phyloP scores from a whole-genome alignment of 2,888 invertebrate species.

The Caenorhabditis panamensis region DNA sequence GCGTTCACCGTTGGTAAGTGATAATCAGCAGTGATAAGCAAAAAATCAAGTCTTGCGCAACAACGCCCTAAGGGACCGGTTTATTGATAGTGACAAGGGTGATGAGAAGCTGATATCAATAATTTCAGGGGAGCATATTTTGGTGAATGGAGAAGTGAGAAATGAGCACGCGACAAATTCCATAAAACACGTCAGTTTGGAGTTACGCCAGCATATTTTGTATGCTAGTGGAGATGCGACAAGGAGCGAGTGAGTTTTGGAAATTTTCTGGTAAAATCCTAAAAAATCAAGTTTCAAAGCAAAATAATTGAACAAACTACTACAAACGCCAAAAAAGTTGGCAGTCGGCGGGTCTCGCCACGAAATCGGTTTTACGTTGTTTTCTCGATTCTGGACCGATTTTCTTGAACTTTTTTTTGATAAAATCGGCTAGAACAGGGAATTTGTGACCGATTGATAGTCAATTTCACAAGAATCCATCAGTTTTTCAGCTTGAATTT shows the following conservation, averaged over 20 bases:
- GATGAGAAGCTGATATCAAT: not conserved
- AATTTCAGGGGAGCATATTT: constrained; percentile 64
- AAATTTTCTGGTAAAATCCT: too few relatives aligned
- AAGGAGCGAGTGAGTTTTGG: constrained; percentile 60
- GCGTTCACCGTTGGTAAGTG: constrained; percentile 62
- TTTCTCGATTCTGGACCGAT: too few relatives aligned
- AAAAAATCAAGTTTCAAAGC: too few relatives aligned
- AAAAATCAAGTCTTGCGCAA: constrained; percentile 1
- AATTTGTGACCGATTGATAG: too few relatives aligned
- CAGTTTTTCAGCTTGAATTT: too few relatives aligned
- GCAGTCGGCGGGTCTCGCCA: too few relatives aligned
- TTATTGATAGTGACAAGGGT: not conserved
- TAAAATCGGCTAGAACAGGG: too few relatives aligned
- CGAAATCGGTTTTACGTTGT: too few relatives aligned
- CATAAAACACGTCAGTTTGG: constrained; percentile 63
- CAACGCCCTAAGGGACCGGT: constrained; percentile 5
- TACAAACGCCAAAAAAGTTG: too few relatives aligned
- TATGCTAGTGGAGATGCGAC: constrained; percentile 64
- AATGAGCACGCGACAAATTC: constrained; percentile 52
- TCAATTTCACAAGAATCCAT: too few relatives aligned
- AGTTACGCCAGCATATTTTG: constrained; percentile 61
- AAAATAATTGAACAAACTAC: too few relatives aligned
- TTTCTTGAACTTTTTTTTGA: too few relatives aligned
- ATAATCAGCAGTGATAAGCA: not conserved
- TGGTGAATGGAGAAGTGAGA: constrained; percentile 62